A percentile compares a stretch with the other conserved stretches of the same genome.
These are phyloP conservation scores for Carduelis carduelis DNA, from an alignment of 2,797 vertebrate species.

Conservation along the genomic window DNA sequence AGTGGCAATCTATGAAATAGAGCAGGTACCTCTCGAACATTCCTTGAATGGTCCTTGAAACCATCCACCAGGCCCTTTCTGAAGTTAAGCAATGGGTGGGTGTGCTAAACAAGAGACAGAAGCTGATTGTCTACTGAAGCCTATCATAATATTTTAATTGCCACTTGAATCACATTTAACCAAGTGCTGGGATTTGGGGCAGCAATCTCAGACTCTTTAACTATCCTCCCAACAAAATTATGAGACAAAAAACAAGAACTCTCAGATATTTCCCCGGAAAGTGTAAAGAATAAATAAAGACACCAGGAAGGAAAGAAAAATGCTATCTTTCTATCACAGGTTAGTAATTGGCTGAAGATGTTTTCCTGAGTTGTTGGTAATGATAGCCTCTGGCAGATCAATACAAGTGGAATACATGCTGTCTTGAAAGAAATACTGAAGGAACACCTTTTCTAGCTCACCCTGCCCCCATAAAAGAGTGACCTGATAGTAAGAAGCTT, in stretches of 20 bases:
- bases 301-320: slow-evolving; percentile 16
- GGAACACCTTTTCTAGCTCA: not conserved
- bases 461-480: not conserved
- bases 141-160: slow-evolving; percentile 42
- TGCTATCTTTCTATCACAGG: slow-evolving; percentile 22
- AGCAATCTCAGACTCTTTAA: slow-evolving; percentile 36
- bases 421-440: slow-evolving; percentile 23
- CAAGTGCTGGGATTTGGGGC: slow-evolving; percentile 35
- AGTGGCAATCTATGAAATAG: not conserved
- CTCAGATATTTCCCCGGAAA: slow-evolving; percentile 53
- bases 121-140: not conserved
- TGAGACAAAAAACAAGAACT: slow-evolving; percentile 28
- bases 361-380: slow-evolving; percentile 42
- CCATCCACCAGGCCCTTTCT: not conserved
- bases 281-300: slow-evolving; percentile 42
- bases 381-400: slow-evolving; percentile 58
- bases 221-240: slow-evolving; percentile 39
- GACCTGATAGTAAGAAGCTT: not conserved
- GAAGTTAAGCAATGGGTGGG: not conserved
- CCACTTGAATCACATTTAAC: slow-evolving; percentile 51
- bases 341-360: slow-evolving; percentile 46
- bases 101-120: not conserved
- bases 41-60: not conserved
- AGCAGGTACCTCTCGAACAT: not conserved
- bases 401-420: slow-evolving; percentile 28